Evolutionary conservation across 2,113 vertebrate genomes (phyloP).

Genomic region (Elephas maximus): DNA sequence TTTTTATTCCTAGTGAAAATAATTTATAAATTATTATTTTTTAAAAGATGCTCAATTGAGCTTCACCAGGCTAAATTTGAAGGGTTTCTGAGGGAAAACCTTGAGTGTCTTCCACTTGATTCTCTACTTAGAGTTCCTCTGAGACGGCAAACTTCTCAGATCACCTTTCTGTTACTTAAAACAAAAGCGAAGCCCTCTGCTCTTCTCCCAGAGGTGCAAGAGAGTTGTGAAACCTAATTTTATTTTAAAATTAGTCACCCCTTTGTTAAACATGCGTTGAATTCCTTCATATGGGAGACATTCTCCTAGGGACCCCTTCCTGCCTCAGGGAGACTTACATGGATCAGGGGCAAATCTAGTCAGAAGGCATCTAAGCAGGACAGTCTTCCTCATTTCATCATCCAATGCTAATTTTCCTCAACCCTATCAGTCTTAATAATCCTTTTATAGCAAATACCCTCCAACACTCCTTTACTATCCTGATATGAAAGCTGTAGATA

Average conservation of each 20-base stretch:
- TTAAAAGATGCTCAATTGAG: neutral
- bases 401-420: neutral
- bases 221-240: neutral
- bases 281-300: neutral
- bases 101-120: neutral
- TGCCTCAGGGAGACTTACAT: neutral
- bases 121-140: neutral
- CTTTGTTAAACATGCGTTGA: neutral
- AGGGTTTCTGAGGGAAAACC: neutral
- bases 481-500: neutral
- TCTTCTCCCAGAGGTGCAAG: neutral
- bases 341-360: too few species aligned
- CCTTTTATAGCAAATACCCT: neutral
- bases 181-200: neutral
- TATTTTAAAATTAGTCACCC: neutral
- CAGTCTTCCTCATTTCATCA: neutral
- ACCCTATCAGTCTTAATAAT: neutral
- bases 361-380: neutral
- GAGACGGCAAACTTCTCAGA: neutral
- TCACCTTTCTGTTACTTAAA: neutral
- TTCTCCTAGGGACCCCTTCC: neutral
- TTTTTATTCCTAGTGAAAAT: neutral
- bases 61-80: neutral
- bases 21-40: conserved; percentile 39
- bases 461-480: neutral